Conservation (phyloP, 1,140 invertebrate genomes). For the Diabrotica undecimpunctata region DNA sequence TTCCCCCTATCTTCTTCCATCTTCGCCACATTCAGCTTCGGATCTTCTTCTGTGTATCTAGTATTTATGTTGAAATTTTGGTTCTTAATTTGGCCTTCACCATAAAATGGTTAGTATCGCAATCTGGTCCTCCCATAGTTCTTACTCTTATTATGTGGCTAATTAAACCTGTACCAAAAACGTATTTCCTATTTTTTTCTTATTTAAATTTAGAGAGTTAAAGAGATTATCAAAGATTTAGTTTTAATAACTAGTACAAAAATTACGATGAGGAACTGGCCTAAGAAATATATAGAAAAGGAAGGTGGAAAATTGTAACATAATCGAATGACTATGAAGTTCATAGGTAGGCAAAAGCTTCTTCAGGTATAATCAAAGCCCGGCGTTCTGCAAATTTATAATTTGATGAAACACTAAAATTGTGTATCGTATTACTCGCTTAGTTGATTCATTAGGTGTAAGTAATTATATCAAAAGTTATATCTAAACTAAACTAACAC, state of each 20-base stretch:
- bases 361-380: background rate
- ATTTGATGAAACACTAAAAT: slow-evolving; percentile 3
- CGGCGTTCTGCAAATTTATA: background rate
- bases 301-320: background rate
- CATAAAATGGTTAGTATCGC: too few relatives aligned
- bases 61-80: too few relatives aligned
- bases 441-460: slow-evolving; percentile 2
- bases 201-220: too few relatives aligned
- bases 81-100: too few relatives aligned
- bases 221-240: too few relatives aligned
- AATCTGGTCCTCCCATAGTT: too few relatives aligned
- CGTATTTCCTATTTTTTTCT: too few relatives aligned
- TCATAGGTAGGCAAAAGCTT: background rate
- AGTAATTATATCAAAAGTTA: slow-evolving; percentile 3
- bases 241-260: background rate
- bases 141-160: too few relatives aligned
- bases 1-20: too few relatives aligned
- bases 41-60: too few relatives aligned
- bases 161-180: too few relatives aligned
- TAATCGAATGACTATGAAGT: background rate
- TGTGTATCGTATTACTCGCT: slow-evolving; percentile 2
- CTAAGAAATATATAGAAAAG: slow-evolving; percentile 3
- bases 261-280: background rate
- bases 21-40: too few relatives aligned
- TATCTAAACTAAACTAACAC: background rate